These are phyloP conservation scores for Halcyon badia DNA, from an alignment of 2,797 vertebrate species.

Conservation along the genomic window DNA sequence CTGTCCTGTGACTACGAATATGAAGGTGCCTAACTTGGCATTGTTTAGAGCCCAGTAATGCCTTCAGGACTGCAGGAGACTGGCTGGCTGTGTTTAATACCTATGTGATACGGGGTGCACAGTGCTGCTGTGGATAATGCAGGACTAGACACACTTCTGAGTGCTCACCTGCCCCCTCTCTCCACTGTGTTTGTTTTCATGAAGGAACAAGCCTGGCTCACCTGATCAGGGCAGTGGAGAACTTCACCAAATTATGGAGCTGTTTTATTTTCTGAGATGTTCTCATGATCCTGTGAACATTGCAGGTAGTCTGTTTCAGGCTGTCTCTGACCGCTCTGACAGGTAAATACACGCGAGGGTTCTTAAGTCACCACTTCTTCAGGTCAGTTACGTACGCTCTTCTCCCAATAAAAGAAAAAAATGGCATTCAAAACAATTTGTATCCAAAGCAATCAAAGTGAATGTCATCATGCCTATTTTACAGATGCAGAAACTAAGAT, in stretches of 20 bases:
- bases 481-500: background rate
- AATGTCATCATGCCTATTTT: background rate
- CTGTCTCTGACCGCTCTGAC: background rate
- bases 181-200: background rate
- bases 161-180: background rate
- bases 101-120: fast-evolving
- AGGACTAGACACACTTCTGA: background rate
- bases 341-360: background rate
- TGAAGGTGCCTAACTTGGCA: background rate
- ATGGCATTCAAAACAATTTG: background rate
- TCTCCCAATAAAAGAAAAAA: background rate
- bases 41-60: background rate
- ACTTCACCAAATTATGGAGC: background rate
- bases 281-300: background rate
- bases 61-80: background rate
- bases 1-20: background rate
- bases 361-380: background rate
- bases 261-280: background rate
- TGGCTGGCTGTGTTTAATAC: background rate
- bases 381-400: background rate
- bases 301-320: background rate
- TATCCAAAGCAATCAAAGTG: background rate
- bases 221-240: background rate
- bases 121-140: background rate
- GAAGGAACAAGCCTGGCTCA: background rate